Percentiles rank a stretch among this genome's conserved stretches.
phyloP scores from a whole-genome alignment of 2,797 vertebrate genomes.

The Ciconia nigra region DNA sequence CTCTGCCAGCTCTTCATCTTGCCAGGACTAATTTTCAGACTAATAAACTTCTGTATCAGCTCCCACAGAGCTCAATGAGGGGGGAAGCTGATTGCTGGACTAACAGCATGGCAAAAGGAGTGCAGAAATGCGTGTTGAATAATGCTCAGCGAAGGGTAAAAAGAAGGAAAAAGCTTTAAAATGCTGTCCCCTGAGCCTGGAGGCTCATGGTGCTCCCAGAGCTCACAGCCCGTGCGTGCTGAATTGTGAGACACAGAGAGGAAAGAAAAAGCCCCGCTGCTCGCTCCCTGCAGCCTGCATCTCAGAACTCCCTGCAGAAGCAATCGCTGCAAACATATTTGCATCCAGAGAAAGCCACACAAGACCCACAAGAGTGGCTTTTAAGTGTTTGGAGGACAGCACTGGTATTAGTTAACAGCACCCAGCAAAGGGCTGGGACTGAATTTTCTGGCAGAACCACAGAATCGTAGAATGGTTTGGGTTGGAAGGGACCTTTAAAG shows the following conservation, averaged over 20 bases:
- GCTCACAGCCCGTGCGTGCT: fast-evolving
- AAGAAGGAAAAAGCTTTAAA: neutral
- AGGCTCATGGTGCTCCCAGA: fast-evolving
- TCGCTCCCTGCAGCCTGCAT: neutral
- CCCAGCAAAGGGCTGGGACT: neutral
- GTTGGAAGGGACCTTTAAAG: neutral
- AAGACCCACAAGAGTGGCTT: neutral
- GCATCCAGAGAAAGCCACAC: neutral
- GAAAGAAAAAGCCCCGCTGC: neutral
- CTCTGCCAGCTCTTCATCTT: neutral
- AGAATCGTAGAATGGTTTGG: neutral
- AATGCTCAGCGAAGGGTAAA: neutral
- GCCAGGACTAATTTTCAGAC: neutral
- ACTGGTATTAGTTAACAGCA: neutral
- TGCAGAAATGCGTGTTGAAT: neutral
- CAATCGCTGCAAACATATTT: neutral
- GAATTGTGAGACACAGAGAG: neutral
- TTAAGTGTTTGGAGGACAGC: neutral
- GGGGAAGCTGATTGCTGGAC: neutral
- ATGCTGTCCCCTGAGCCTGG: neutral
- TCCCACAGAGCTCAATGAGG: neutral
- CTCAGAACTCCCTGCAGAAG: neutral
- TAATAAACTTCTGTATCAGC: neutral
- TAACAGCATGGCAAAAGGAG: neutral
- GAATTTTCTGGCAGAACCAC: neutral